Base-by-base conservation (phyloP, 2,113 vertebrate genomes). In the Electrona antarctica region DNA sequence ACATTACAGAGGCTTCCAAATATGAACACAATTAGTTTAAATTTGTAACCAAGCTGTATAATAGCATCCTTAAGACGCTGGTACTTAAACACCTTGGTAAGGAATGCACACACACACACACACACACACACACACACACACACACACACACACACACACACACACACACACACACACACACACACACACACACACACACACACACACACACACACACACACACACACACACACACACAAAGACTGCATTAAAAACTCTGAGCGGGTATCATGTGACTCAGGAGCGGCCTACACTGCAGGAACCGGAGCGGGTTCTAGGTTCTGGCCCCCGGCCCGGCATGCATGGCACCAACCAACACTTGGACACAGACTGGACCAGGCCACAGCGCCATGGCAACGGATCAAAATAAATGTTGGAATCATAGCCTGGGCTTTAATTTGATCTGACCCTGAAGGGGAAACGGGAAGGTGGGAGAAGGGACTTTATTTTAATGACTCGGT, bases 331-430 rank as follows among this genome's bases (percentile, higher is more conserved):
- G 73, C 61, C 61, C 15, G 71, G 60, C 45, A 21, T 21, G 21
- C 21, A 61, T 60, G 50, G 47, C 76, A 79, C 49, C 64, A 76
- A 69, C 64, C 11, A 76, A 58, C 61, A 62, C n/a, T 74, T 62
- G 56, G 15, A 71, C 63, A 55, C 64, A 67, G 73, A 70, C 28
- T 67, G 1, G 50, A 71, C 50, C 46, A 83, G 79, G 67, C 69
- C 71, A 45, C 79, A 79, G 62, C 21, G 72, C 80, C 64, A 76
- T 50, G 81, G 81, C 71, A 84, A 14, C 8, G 54, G 87, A 69
- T 87, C 79, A 88, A 85, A 88, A 82, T 74, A 87, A 85, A 84
- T 80, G 62, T 69, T 84, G 67, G 10, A 77, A 85, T 79, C 77
- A 71, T 33, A 70, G 59, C 64, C 65, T 59, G 3, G 52, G 66